These are phyloP conservation scores for Dilophus febrilis DNA, from an alignment of 2,888 invertebrate genomes.

Conservation along the genomic window DNA sequence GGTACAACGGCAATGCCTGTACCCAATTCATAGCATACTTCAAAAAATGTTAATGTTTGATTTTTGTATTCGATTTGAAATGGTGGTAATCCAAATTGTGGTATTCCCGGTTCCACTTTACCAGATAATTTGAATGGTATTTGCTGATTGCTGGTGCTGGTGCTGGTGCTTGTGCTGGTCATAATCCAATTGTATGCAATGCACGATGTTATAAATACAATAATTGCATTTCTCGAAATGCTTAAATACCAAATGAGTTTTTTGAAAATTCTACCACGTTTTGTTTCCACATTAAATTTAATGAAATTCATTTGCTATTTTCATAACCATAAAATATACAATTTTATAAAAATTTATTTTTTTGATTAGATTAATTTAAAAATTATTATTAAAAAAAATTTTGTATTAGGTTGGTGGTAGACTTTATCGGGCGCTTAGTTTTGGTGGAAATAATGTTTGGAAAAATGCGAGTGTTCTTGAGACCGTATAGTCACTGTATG, in stretches of 20 bases:
- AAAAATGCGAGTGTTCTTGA: too few relatives aligned
- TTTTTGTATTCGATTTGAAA: slow-evolving; percentile 43
- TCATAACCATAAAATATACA: neutral
- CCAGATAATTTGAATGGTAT: slow-evolving; percentile 48
- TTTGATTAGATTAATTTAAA: too few relatives aligned
- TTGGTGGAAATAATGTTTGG: too few relatives aligned
- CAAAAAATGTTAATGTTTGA: slow-evolving; percentile 36
- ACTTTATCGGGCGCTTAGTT: too few relatives aligned
- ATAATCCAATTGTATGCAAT: slow-evolving; percentile 36
- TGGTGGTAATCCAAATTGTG: slow-evolving; percentile 47
- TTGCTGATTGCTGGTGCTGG: too few relatives aligned
- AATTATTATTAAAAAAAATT: too few relatives aligned
- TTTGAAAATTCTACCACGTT: slow-evolving; percentile 28
- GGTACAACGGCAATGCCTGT: slow-evolving; percentile 66
- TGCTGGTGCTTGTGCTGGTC: slow-evolving; percentile 22
- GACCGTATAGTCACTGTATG: too few relatives aligned
- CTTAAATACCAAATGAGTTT: slow-evolving; percentile 54
- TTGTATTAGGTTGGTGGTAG: too few relatives aligned
- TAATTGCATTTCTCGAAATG: slow-evolving; percentile 61
- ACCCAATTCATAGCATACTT: slow-evolving; percentile 55
- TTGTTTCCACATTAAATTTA: slow-evolving; percentile 20
- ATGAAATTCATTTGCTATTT: slow-evolving; percentile 46
- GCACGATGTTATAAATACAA: slow-evolving; percentile 46
- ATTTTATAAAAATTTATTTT: too few relatives aligned
- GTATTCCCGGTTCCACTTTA: slow-evolving; percentile 48